Conservation (phyloP, 2,113 vertebrate genomes). For the Hiodon tergisus region DNA sequence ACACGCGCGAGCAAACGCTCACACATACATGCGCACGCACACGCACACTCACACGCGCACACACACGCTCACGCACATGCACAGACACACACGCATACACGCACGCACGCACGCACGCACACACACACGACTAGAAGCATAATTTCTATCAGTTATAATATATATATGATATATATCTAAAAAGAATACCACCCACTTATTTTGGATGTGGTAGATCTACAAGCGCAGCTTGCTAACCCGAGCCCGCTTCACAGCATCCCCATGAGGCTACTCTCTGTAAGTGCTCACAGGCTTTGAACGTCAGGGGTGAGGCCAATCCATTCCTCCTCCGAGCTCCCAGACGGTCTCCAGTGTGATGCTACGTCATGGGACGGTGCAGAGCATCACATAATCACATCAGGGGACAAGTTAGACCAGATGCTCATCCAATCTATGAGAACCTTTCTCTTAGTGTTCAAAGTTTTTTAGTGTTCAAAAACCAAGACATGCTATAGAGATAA, state of each 20-base stretch:
- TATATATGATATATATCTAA: no score
- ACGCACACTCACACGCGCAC: no score
- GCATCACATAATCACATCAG: no score
- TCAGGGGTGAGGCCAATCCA: conserved; percentile 45
- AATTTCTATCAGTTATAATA: no score
- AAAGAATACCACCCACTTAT: not conserved
- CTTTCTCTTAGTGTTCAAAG: no score
- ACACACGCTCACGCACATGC: not conserved
- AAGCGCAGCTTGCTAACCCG: conserved; percentile 34
- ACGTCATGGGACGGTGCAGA: no score
- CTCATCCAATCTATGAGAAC: no score
- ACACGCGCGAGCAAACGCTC: no score
- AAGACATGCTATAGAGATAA: no score
- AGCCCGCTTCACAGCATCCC: conserved; percentile 23
- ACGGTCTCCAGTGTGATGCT: not conserved
- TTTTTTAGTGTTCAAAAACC: no score
- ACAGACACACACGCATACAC: conserved; percentile 10
- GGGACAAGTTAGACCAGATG: no score
- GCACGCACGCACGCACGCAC: not conserved
- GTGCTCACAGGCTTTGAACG: conserved; percentile 30
- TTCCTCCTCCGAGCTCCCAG: conserved; percentile 34
- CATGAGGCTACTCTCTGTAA: conserved; percentile 42
- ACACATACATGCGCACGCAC: no score
- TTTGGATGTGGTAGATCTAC: conserved; percentile 16
- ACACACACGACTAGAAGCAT: not conserved